Evolutionary conservation across 2,113 vertebrate genomes (phyloP), one percentile per base, ranked within the genome.

Genomic region (Vidua chalybeata): DNA sequence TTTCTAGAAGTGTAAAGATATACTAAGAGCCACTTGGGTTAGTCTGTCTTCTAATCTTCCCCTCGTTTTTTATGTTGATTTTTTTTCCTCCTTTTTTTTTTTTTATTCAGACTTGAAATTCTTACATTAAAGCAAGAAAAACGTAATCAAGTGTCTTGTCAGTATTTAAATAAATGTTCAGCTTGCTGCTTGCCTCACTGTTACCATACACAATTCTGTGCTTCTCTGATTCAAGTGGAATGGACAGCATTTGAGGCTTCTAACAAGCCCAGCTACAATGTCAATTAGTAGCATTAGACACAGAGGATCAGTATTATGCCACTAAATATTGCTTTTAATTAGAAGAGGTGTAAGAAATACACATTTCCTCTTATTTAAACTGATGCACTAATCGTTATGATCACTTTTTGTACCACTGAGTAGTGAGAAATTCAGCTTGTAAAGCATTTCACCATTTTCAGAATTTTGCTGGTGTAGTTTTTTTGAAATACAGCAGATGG

Each of bases 401-500:
- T 90, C 31, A 45, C 56, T 74, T 78, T 79, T 67, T 72, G 14
- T 79, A 49, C 3, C 71, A 55, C 10, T 14, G 30, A 84, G 5
- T 81, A 56, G 59, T 90, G 71, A 88, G 54, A 92, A 88, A 92
- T 71, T 88, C 67, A 73, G 62, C n/a, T 73, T 62, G 20, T 66
- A 54, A 62, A 68, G 81, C 28, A 8, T 84, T 89, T 68, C 46
- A 54, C n/a, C 28, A 2, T 87, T 96, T 88, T 68, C 56, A 79
- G 69, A 66, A 51, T 89, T 96, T 95, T 87, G 12, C 88, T 73
- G 83, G 43, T 98, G 98, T 89, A 96, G 28, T 98, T 93, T 97
- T 94, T 79, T 91, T 76, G 21, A 46, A 69, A 63, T 95, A 94
- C 98, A 98, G 98, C 94, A 98, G 98, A 89, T 98, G 98, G 98